Evolutionary conservation across 2,113 vertebrate species (phyloP).

Genomic region (Platysteira castanea): DNA sequence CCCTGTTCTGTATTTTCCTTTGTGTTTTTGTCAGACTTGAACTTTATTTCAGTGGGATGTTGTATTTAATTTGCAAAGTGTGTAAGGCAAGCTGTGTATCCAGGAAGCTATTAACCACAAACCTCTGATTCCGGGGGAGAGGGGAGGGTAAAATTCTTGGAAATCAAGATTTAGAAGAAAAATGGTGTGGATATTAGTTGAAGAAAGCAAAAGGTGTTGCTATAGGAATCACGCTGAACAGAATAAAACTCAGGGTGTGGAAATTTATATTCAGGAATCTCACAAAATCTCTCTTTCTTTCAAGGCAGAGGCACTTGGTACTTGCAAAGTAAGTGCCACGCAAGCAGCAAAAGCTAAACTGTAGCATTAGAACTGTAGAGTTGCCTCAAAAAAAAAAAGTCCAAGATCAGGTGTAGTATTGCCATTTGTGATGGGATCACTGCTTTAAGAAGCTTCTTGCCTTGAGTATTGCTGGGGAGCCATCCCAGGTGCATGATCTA

Average conservation of each 20-base stretch:
- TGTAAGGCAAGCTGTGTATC: not conserved
- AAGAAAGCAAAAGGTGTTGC: not conserved
- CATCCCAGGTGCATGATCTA: not conserved
- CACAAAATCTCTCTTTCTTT: not conserved
- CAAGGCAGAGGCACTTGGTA: not conserved
- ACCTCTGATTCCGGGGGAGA: not conserved
- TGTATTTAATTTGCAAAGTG: not conserved
- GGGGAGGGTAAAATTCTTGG: not conserved
- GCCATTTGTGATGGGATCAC: not conserved
- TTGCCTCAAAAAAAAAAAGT: not conserved
- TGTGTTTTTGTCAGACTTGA: not conserved
- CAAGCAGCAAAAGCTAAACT: not conserved
- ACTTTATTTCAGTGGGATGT: not conserved
- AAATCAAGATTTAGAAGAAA: not conserved
- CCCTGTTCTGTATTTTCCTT: not conserved
- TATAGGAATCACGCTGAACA: not conserved
- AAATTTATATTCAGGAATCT: not conserved
- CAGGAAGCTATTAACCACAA: conserved; percentile 28
- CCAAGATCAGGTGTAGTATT: not conserved
- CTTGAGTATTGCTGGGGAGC: not conserved
- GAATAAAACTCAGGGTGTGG: not conserved
- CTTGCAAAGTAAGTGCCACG: not conserved
- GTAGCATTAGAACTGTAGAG: not conserved
- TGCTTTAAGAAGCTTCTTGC: not conserved
- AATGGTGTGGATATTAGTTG: not conserved